These are phyloP conservation scores for Acanthosoma haemorrhoidale DNA, from an alignment of 2,888 invertebrate species.

Conservation along the genomic window DNA sequence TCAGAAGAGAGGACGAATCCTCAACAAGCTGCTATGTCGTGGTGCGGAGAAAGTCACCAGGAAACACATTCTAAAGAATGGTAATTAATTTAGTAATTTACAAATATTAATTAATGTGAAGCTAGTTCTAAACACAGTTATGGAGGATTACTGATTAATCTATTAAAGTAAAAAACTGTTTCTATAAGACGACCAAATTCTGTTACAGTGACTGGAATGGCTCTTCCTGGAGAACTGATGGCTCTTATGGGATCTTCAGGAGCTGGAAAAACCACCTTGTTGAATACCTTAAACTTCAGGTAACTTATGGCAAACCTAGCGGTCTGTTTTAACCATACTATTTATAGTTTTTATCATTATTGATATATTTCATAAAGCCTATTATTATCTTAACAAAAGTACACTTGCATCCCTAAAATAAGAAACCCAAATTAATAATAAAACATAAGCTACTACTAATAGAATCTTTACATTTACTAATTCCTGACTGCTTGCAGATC, in stretches of 20 bases:
- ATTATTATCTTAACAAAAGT: too few species aligned
- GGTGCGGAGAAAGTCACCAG: conserved; percentile 41
- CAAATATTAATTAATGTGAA: neutral
- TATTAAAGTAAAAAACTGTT: too few species aligned
- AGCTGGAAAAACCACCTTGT: conserved; percentile 88
- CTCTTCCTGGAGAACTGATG: conserved; percentile 77
- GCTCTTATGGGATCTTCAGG: conserved; percentile 88
- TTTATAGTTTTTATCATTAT: too few species aligned
- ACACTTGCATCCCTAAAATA: too few species aligned
- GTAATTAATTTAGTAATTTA: conserved; percentile 47
- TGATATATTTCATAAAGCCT: too few species aligned
- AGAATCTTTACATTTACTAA: too few species aligned
- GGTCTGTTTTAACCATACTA: too few species aligned
- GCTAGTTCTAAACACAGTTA: too few species aligned
- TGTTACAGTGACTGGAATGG: conserved; percentile 67
- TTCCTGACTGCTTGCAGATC: neutral
- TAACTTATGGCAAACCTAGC: too few species aligned
- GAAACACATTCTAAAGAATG: conserved; percentile 70
- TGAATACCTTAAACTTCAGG: conserved; percentile 82
- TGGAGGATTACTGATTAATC: too few species aligned
- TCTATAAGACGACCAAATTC: neutral
- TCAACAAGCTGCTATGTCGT: conserved; percentile 26
- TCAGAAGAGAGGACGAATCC: neutral
- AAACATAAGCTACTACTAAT: too few species aligned
- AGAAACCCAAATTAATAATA: too few species aligned